Evolutionary conservation across 2,113 vertebrate genomes (phyloP).

Genomic region (Varanus komodoensis): DNA sequence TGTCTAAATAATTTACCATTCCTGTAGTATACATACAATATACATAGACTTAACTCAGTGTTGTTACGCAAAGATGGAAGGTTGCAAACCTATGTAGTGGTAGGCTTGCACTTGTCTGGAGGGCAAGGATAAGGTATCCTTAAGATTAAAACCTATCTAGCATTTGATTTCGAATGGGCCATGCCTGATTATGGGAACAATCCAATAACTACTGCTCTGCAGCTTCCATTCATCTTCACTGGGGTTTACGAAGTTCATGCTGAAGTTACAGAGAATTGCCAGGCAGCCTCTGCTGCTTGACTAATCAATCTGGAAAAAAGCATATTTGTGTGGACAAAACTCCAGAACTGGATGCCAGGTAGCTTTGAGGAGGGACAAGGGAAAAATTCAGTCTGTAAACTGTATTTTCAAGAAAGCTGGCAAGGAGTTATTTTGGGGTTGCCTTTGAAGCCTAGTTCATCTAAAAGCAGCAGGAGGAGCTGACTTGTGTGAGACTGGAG

Average conservation of each 20-base stretch:
- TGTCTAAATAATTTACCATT: slow-evolving; percentile 10
- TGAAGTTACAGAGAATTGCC: background rate
- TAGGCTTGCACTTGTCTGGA: background rate
- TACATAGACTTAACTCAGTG: slow-evolving; percentile 23
- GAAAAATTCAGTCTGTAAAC: background rate
- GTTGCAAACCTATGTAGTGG: background rate
- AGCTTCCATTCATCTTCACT: background rate
- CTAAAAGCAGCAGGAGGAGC: background rate
- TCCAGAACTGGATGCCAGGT: background rate
- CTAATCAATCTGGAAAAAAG: background rate
- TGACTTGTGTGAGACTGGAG: background rate
- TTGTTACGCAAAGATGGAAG: background rate
- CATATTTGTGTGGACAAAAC: background rate
- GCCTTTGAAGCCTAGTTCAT: background rate
- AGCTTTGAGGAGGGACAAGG: background rate
- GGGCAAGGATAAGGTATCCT: background rate
- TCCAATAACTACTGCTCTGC: background rate
- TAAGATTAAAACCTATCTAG: background rate
- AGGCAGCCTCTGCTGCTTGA: background rate
- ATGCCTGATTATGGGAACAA: slow-evolving; percentile 2
- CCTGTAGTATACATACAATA: slow-evolving; percentile 9
- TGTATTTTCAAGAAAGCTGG: slow-evolving; percentile 31
- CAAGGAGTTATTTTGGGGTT: slow-evolving; percentile 11
- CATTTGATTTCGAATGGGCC: background rate
- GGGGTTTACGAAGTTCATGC: background rate